Evolutionary conservation across 2,888 invertebrate genomes (phyloP).

Genomic region (Perizoma affinitatum): DNA sequence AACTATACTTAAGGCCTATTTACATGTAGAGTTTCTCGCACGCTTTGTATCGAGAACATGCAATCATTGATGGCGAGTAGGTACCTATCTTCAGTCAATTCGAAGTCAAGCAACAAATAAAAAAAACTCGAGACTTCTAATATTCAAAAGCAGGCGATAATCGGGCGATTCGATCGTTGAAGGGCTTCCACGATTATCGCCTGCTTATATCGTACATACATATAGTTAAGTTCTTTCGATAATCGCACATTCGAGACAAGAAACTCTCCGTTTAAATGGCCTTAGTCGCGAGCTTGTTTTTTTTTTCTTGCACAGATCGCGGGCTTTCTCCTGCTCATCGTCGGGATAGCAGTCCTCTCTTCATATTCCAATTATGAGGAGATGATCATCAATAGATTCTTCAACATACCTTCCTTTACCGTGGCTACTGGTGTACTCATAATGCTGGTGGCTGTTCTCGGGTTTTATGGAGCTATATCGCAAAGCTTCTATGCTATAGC

Average conservation of each 20-base stretch:
- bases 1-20: no score
- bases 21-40: no score
- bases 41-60: no score
- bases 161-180: no score
- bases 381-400: slow-evolving; percentile 85
- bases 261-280: background rate
- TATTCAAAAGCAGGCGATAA: no score
- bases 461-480: slow-evolving; percentile 93
- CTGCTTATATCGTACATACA: no score
- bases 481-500: slow-evolving; percentile 92
- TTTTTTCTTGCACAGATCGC: slow-evolving; percentile 84
- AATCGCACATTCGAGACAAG: background rate
- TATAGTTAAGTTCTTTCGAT: no score
- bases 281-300: background rate
- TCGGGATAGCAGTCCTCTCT: slow-evolving; percentile 86
- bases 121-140: no score
- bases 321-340: slow-evolving; percentile 88
- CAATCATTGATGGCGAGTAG: no score
- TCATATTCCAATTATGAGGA: slow-evolving; percentile 85
- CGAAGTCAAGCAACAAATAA: no score
- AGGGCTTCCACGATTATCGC: no score
- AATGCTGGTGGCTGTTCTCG: slow-evolving; percentile 90
- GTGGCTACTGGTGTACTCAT: slow-evolving; percentile 88
- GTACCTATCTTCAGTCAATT: no score
- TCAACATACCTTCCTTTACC: slow-evolving; percentile 86